Percentiles rank a stretch among this genome's conserved stretches.
These are phyloP conservation scores for Conus betulinus DNA, from an alignment of 1,140 invertebrate species.

Conservation along the genomic window DNA sequence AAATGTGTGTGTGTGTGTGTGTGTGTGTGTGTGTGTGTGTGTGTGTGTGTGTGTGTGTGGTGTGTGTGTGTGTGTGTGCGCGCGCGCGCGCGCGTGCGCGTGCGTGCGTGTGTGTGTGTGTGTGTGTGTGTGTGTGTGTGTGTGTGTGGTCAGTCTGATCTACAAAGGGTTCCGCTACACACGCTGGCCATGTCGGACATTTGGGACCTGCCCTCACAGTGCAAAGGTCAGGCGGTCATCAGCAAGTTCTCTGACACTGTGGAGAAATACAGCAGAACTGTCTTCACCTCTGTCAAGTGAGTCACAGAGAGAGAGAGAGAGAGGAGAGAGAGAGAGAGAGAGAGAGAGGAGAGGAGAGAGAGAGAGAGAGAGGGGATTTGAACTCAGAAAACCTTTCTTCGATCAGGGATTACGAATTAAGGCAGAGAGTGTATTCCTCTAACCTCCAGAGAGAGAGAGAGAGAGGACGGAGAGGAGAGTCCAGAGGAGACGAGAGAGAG, in stretches of 20 bases:
- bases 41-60: background rate
- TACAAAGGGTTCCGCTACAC: constrained; percentile 86
- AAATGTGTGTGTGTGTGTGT: background rate
- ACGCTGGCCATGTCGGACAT: constrained; percentile 89
- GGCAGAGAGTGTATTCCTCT: too few species aligned
- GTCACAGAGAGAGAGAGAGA: too few species aligned
- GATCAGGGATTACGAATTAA: too few species aligned
- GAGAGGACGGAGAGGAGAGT: too few species aligned
- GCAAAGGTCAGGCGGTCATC: constrained; percentile 87
- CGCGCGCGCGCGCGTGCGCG: background rate
- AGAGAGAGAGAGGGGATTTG: too few species aligned
- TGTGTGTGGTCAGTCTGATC: constrained; percentile 78
- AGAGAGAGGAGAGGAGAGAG: too few species aligned
- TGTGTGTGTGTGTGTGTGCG: background rate
- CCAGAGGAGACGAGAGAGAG: too few species aligned
- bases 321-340: background rate
- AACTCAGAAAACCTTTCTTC: too few species aligned
- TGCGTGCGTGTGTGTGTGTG: constrained; percentile 1
- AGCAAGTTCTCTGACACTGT: constrained; percentile 91
- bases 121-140: constrained; percentile 8
- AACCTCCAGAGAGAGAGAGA: background rate
- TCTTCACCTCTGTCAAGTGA: background rate
- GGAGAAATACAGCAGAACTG: constrained; percentile 75
- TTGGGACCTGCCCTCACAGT: constrained; percentile 91
- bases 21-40: background rate